Conservation (phyloP, 2,113 vertebrate genomes). For the Pycnonotus jocosus region DNA sequence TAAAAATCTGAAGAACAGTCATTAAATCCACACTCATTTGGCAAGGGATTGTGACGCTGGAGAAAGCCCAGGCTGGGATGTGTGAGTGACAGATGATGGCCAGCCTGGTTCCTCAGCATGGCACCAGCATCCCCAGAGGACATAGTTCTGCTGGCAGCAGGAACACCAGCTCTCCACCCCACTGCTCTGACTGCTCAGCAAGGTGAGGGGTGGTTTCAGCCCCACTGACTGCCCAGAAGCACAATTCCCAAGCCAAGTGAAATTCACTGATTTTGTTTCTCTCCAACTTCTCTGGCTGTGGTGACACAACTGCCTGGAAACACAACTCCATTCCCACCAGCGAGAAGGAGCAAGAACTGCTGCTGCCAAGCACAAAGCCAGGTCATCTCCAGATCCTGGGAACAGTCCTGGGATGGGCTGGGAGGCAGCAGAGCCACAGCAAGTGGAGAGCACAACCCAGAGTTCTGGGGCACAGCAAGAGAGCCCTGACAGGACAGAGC, state of each 20-base stretch:
- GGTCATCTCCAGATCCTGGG: neutral
- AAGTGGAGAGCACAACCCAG: neutral
- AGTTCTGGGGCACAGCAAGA: neutral
- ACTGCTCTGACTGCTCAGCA: neutral
- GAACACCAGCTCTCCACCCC: fast-evolving
- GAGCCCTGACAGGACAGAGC: neutral
- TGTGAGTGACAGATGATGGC: neutral
- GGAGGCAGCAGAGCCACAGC: neutral
- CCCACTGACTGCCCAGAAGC: neutral
- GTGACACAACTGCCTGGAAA: neutral
- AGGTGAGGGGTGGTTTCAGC: neutral
- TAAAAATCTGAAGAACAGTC: neutral
- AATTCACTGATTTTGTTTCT: neutral
- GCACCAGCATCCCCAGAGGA: neutral
- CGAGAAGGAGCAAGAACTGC: neutral
- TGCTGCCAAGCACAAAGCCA: neutral
- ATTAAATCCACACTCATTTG: neutral
- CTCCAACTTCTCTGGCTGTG: neutral
- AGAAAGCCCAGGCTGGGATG: neutral
- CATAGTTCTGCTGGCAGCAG: neutral
- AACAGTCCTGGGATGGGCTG: neutral
- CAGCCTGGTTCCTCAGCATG: fast-evolving
- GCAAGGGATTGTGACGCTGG: neutral
- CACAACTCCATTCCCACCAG: neutral
- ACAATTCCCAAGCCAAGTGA: neutral